Conservation (phyloP, 2,888 invertebrate species). For the Pasiphila rectangulata region DNA sequence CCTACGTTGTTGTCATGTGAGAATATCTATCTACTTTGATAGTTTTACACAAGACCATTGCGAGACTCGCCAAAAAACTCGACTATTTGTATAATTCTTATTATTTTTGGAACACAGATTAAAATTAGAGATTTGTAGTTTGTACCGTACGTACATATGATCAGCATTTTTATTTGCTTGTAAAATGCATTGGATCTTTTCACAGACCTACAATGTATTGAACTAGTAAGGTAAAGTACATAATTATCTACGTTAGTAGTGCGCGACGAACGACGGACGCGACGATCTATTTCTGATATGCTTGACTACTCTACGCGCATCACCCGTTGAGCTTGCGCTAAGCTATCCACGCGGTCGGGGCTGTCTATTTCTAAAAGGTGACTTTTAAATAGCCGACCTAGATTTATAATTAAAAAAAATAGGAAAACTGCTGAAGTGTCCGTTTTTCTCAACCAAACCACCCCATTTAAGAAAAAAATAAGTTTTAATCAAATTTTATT, state of each 20-base stretch:
- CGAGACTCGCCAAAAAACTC: no score
- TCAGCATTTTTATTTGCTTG: no score
- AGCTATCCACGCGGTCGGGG: conserved; percentile 43
- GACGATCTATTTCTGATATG: conserved; percentile 63
- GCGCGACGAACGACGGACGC: conserved; percentile 25
- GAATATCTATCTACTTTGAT: no score
- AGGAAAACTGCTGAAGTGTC: conserved; percentile 22
- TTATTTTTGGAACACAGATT: no score
- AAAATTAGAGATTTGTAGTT: no score
- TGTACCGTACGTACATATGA: no score
- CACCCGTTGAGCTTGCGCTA: conserved; percentile 44
- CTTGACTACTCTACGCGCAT: conserved; percentile 58
- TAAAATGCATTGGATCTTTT: no score
- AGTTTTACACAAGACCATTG: no score
- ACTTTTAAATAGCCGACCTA: conserved; percentile 60
- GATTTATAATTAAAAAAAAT: conserved; percentile 50
- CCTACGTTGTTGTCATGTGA: no score
- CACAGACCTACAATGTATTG: no score
- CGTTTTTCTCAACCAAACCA: conserved; percentile 2
- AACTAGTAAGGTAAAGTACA: neutral
- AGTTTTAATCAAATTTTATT: conserved; percentile 1
- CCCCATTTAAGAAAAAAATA: neutral
- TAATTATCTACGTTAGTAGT: neutral
- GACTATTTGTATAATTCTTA: no score
- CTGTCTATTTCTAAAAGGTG: conserved; percentile 28